Base-by-base conservation (phyloP, 2,888 invertebrate genomes). In the Microctonus brassicae region DNA sequence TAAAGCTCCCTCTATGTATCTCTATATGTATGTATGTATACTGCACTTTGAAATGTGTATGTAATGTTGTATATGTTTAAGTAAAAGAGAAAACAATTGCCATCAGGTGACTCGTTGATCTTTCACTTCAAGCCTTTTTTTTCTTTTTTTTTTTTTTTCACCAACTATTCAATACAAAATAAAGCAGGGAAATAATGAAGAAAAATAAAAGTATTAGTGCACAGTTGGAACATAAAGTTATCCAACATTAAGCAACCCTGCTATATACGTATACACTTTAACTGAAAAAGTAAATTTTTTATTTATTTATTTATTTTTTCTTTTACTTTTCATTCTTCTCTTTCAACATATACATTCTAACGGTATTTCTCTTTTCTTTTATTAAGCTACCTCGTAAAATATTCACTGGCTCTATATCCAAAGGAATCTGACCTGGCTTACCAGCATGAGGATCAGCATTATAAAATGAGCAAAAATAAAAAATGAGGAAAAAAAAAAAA, bases 71-170 rank as follows among this genome's bases (percentile, higher is more conserved):
- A 39, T 39, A 34, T 70, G 58, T 36, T 34, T 58, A 36, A 42
- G 39, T 57, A 52, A 55, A 71, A 42, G 66, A 62, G 55, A 55
- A 70, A 70, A 70, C 70, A 65, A 70, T 70, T 70, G 69, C 33
- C 20, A 11, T 20, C 1, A 60, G 52, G 55, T 24, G 22, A 26
- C 47, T 60, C 47, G 58, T 53, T 26, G 20, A 65, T 70, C 34
- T 65, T 70, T 63, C n/a, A 5, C 5, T 34, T 34, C 26, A 47
- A 64, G 10, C 10, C n/a, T n/a, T n/a, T n/a, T n/a, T n/a, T n/a
- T n/a, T n/a, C n/a, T n/a, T n/a, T n/a, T n/a, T n/a, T n/a, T n/a
- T n/a, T 6, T 20, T 58, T 70, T 64, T 58, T 52, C 34, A 11
- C 9, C 26, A 39, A 39, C 2, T 4, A 20, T 7, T 0, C 3